Evolutionary conservation across 2,888 invertebrate genomes (phyloP).

Genomic region (Elmis aenea): DNA sequence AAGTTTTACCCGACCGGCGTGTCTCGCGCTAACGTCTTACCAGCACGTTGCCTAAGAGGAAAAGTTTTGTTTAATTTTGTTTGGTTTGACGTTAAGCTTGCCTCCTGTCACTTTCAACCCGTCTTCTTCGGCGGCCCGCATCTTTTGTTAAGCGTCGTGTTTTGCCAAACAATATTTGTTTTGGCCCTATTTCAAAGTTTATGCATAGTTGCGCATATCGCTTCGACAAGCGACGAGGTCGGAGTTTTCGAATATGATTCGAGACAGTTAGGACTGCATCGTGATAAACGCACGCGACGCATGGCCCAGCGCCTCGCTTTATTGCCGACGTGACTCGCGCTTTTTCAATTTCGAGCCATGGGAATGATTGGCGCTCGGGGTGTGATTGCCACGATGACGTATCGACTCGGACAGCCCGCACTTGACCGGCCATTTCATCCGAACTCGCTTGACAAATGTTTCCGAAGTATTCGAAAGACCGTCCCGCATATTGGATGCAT

Average conservation of each 20-base stretch:
- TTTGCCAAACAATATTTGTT: conserved; percentile 43
- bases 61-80: conserved; percentile 50
- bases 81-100: conserved; percentile 49
- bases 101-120: conserved; percentile 48
- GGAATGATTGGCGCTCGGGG: conserved; percentile 49
- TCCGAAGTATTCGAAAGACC: conserved; percentile 10
- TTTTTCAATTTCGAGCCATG: conserved; percentile 49
- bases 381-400: conserved; percentile 50
- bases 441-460: conserved; percentile 22
- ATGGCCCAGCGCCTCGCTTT: conserved; percentile 46
- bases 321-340: conserved; percentile 49
- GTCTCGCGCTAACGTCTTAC: conserved; percentile 41
- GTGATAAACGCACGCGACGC: conserved; percentile 47
- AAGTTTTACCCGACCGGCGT: conserved; percentile 42
- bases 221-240: conserved; percentile 21
- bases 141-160: conserved; percentile 42
- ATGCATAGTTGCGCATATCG: conserved; percentile 42
- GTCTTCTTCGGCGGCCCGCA: conserved; percentile 36
- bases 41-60: conserved; percentile 46
- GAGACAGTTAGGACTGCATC: conserved; percentile 23
- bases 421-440: conserved; percentile 23
- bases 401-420: conserved; percentile 27
- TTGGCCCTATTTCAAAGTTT: conserved; percentile 41
- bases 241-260: conserved; percentile 11
- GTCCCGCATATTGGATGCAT: conserved; percentile 5